A percentile compares a stretch with the other conserved stretches of the same genome.
Evolutionary conservation across 2,113 vertebrate species (phyloP).

Genomic region (Pituophis catenifer): DNA sequence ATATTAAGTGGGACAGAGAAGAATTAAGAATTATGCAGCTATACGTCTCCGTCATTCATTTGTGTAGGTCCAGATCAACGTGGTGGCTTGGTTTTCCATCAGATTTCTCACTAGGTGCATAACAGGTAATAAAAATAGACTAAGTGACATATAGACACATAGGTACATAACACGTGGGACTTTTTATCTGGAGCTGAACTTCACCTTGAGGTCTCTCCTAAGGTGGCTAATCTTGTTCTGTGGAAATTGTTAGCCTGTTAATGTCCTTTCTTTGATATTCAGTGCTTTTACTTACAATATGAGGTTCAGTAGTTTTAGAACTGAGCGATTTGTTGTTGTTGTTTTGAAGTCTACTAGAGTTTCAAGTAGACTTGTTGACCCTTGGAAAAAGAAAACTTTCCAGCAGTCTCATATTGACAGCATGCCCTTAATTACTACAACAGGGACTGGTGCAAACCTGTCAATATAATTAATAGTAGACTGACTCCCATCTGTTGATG

Average conservation of each 20-base stretch:
- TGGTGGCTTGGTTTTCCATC: background rate
- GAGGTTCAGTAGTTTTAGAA: background rate
- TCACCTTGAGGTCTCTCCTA: background rate
- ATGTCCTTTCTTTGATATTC: background rate
- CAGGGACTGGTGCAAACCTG: background rate
- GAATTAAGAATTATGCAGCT: background rate
- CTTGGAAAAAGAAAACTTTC: background rate
- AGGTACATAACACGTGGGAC: background rate
- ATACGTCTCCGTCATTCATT: background rate
- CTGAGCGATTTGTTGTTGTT: background rate
- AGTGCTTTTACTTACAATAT: background rate
- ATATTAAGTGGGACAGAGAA: background rate
- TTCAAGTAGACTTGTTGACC: background rate
- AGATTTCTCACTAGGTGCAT: background rate
- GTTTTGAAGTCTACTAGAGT: slow-evolving; percentile 1
- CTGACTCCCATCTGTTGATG: slow-evolving; percentile 24
- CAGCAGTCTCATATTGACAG: slow-evolving; percentile 7
- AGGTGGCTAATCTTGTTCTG: background rate
- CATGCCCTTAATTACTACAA: background rate
- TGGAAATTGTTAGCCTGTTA: background rate
- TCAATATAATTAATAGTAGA: slow-evolving; percentile 36
- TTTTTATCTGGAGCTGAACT: background rate
- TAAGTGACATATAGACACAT: background rate
- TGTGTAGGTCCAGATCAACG: background rate
- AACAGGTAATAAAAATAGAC: background rate